Conservation (phyloP, 1,140 invertebrate species). For the Diorhabda elongata region DNA sequence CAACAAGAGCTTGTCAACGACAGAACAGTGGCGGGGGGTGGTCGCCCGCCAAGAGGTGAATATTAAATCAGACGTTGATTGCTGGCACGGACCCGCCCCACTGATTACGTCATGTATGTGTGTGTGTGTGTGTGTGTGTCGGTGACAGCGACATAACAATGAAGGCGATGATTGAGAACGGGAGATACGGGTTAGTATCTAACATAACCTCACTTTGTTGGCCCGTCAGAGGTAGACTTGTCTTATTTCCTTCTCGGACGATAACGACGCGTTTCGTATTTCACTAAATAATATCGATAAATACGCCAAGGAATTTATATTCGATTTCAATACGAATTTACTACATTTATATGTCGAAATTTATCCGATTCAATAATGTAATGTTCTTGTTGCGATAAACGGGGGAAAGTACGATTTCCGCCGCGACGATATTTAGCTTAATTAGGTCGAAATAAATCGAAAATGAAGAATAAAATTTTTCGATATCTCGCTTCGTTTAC, state of each 20-base stretch:
- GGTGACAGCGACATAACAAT: slow-evolving; percentile 43
- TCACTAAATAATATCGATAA: background rate
- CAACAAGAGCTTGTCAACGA: slow-evolving; percentile 43
- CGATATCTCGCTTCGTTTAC: too few species aligned
- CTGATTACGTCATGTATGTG: slow-evolving; percentile 45
- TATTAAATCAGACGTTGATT: slow-evolving; percentile 47
- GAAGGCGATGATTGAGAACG: slow-evolving; percentile 37
- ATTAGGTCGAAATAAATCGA: too few species aligned
- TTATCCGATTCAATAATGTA: too few species aligned
- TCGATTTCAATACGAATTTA: too few species aligned
- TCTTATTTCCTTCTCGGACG: slow-evolving; percentile 1
- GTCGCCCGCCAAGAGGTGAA: slow-evolving; percentile 37
- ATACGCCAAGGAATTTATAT: too few species aligned
- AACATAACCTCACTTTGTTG: slow-evolving; percentile 15
- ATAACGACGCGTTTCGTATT: background rate
- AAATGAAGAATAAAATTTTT: too few species aligned
- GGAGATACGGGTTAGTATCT: slow-evolving; percentile 24
- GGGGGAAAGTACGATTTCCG: too few species aligned
- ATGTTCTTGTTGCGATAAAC: too few species aligned
- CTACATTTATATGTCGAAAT: too few species aligned
- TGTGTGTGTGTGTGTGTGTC: slow-evolving; percentile 39
- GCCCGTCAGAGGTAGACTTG: background rate
- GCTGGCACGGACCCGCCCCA: slow-evolving; percentile 38
- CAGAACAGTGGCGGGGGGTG: slow-evolving; percentile 26
- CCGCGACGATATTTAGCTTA: too few species aligned